phyloP scores from a whole-genome alignment of 2,113 vertebrate genomes.

The Myotis brandtii region DNA sequence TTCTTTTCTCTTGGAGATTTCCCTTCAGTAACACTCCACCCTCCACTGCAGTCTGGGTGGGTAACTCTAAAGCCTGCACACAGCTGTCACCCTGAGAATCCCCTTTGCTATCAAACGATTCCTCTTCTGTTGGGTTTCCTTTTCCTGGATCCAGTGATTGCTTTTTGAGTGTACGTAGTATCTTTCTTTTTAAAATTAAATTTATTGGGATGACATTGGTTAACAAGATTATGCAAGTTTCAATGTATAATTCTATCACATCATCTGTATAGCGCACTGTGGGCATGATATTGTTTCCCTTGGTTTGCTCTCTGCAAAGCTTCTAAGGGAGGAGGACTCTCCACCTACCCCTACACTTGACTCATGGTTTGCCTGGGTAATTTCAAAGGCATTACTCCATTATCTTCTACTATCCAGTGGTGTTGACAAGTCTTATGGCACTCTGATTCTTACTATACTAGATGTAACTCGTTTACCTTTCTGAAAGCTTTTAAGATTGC shows the following conservation, averaged over 20 bases:
- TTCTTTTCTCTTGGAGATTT: not conserved
- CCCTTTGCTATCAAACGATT: not conserved
- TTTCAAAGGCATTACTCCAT: not conserved
- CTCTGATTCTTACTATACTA: not conserved
- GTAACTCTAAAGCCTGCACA: fast-evolving
- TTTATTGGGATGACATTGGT: not conserved
- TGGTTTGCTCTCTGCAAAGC: not conserved
- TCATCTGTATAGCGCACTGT: not conserved
- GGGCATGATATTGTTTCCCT: not conserved
- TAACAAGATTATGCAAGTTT: not conserved
- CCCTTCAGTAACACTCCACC: fast-evolving
- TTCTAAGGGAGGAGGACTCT: not conserved
- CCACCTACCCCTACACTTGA: not conserved
- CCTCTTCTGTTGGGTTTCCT: not conserved
- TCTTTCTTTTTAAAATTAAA: not conserved
- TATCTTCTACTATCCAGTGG: not conserved
- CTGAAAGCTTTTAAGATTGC: not conserved
- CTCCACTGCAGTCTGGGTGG: not conserved
- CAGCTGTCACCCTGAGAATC: not conserved
- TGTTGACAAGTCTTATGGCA: not conserved
- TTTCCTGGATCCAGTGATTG: not conserved
- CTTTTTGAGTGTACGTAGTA: not conserved
- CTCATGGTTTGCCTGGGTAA: not conserved
- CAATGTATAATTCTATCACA: not conserved
- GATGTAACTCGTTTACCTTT: not conserved